Base-by-base conservation (phyloP, 2,888 invertebrate species). In the Abscondita cerata region DNA sequence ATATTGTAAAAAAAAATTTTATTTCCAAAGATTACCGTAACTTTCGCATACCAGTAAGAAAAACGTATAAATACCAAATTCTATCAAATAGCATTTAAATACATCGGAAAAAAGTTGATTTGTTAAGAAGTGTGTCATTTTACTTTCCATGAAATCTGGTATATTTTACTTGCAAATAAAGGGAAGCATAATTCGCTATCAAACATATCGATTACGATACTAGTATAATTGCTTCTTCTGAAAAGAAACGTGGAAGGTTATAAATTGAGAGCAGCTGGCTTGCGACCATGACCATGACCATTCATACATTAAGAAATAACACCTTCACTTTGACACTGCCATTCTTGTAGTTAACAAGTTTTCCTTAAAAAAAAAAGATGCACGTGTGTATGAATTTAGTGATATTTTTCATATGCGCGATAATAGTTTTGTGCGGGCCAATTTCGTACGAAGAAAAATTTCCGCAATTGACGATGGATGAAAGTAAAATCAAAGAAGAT, bases 271-370 rank as follows among this genome's bases (percentile, higher is more conserved):
- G 55, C 55, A 51, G 41, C 20, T 55, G 44, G 47, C 4, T 47
- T 36, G 48, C 16, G 44, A 18, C 55, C 56, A 36, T 56, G 61
- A 56, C 61, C 61, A 61, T 52, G 55, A 47, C 33, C 47, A 40
- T 19, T 36, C 44, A 52, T 41, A 52, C 8, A 31, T 38, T 11
- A 12, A 55, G 12, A 19, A 31, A 50, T n/a, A 13, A 19, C 31
- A 52, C 60, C 60, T 51, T 61, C 61, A 61, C 56, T 56, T 52
- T 51, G 44, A 52, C 47, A 53, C 41, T 20, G 15, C 40, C 18
- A 44, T 60, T 36, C 34, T 11, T 8, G 6, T 20, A 33, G 52
- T 44, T 40, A 47, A 52, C 34, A 40, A 25, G n/a, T 36, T 16
- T 11, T n/a, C n/a, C n/a, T n/a, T n/a, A n/a, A n/a, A n/a, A 18